Evolutionary conservation across 1,140 invertebrate species (phyloP).

Genomic region (Zaprionus davidi): DNA sequence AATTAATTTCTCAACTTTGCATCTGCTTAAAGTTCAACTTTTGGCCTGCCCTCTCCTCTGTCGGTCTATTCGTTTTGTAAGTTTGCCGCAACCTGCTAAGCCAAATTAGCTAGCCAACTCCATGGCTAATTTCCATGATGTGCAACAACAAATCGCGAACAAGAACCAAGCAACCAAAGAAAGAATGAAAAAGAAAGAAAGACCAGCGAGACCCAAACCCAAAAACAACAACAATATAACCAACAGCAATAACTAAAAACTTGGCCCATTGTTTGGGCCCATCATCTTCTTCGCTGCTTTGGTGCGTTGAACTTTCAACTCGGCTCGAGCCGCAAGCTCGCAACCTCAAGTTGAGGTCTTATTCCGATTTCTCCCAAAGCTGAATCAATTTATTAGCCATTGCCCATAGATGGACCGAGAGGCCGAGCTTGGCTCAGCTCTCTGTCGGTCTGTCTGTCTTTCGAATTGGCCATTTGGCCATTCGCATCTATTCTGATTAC

Average conservation of each 20-base stretch:
- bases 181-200: slow-evolving; percentile 15
- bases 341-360: slow-evolving; percentile 11
- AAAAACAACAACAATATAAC: too few species aligned
- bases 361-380: slow-evolving; percentile 40
- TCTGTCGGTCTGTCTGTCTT: slow-evolving; percentile 20
- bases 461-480: slow-evolving; percentile 42
- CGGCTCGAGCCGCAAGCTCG: slow-evolving; percentile 1
- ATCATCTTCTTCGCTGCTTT: slow-evolving; percentile 5
- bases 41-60: slow-evolving; percentile 14
- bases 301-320: slow-evolving; percentile 78
- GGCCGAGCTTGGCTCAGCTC: background rate
- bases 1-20: slow-evolving; percentile 47
- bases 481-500: slow-evolving; percentile 34
- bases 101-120: slow-evolving; percentile 41
- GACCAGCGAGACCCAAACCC: background rate
- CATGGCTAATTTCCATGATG: slow-evolving; percentile 62
- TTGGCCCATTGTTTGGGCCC: slow-evolving; percentile 27
- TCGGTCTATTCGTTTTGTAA: background rate
- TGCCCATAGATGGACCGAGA: slow-evolving; percentile 28
- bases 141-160: slow-evolving; percentile 17
- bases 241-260: slow-evolving; percentile 12
- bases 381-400: slow-evolving; percentile 68
- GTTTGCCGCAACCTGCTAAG: slow-evolving; percentile 38
- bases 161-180: slow-evolving; percentile 4
- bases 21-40: slow-evolving; percentile 53